Percentiles rank a stretch among this genome's conserved stretches.
These are phyloP conservation scores for Dryobates pubescens DNA, from an alignment of 2,797 vertebrate species.

Conservation along the genomic window DNA sequence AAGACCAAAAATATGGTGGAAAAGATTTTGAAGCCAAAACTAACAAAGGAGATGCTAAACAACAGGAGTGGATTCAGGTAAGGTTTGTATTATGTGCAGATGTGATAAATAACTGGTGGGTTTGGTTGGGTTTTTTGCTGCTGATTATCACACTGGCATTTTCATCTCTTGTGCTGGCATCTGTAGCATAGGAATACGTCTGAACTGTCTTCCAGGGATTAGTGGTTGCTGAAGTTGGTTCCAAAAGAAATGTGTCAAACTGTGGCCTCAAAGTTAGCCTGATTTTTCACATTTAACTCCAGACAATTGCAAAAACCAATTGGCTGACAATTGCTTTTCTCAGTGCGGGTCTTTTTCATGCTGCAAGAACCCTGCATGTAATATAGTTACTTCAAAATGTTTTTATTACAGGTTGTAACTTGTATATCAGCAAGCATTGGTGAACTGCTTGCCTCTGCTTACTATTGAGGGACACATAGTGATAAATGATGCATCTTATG, in stretches of 20 bases:
- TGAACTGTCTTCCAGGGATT: neutral
- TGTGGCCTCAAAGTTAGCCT: neutral
- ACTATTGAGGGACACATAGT: neutral
- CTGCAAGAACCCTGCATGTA: neutral
- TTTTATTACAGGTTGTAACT: neutral
- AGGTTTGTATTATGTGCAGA: neutral
- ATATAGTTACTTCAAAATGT: neutral
- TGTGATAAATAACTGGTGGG: neutral
- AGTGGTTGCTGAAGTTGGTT: neutral
- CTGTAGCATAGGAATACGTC: neutral
- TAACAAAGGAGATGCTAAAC: constrained; percentile 92
- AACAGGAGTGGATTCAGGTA: constrained; percentile 96
- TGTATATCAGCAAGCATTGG: neutral
- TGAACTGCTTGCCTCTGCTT: neutral
- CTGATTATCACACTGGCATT: no score
- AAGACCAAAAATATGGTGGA: constrained; percentile 96
- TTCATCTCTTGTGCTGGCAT: neutral
- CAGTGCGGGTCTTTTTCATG: neutral
- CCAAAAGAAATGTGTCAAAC: neutral
- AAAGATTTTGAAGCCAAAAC: constrained; percentile 90
- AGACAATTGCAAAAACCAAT: neutral
- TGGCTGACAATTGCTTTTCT: neutral
- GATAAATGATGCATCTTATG: fast-evolving
- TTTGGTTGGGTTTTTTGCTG: no score
- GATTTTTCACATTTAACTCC: neutral